Base-by-base conservation (phyloP, 2,888 invertebrate species). In the Crossocerus cetratus region DNA sequence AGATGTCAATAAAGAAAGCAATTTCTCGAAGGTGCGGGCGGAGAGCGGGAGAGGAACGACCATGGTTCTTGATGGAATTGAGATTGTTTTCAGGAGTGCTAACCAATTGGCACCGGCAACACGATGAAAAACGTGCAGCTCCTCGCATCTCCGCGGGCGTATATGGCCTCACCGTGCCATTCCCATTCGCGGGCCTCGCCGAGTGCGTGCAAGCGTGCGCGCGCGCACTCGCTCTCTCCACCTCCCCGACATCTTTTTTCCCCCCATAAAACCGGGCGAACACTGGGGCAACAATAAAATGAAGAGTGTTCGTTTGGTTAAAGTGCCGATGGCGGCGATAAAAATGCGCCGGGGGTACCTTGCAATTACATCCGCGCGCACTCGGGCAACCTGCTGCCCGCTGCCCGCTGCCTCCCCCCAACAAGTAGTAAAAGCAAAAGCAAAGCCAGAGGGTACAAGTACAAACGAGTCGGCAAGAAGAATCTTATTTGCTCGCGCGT, bases 271-370 rank as follows among this genome's bases (percentile, higher is more conserved):
- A 83, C 77, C 84, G 81, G 32, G 32, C 84, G 85, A 85, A 84
- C 84, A 85, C 84, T 86, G 84, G 32, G 86, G 86, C 86, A 87
- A 87, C 87, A 87, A 88, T 88, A 86, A 88, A 84, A 84, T 83
- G 85, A 86, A 80, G 84, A 82, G 83, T 78, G 82, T 81, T 82
- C 81, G 81, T 84, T 83, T 82, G 82, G 76, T 86, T 81, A 83
- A 87, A 86, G 87, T 86, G 84, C 83, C 86, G 77, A 83, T 83
- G 80, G 82, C 85, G 85, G 84, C 83, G 84, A 86, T 86, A 86
- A 86, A 86, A 87, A 88, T 87, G 84, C 32, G 8, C 32, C 32
- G 83, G 85, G 84, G 85, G 85, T 86, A 86, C 85, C 86, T 84
- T 82, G 86, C 86, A 88, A 88, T 88, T 88, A 88, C 84, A 87